Base-by-base conservation (phyloP, 2,797 vertebrate genomes). In the Tamandua tetradactyla region DNA sequence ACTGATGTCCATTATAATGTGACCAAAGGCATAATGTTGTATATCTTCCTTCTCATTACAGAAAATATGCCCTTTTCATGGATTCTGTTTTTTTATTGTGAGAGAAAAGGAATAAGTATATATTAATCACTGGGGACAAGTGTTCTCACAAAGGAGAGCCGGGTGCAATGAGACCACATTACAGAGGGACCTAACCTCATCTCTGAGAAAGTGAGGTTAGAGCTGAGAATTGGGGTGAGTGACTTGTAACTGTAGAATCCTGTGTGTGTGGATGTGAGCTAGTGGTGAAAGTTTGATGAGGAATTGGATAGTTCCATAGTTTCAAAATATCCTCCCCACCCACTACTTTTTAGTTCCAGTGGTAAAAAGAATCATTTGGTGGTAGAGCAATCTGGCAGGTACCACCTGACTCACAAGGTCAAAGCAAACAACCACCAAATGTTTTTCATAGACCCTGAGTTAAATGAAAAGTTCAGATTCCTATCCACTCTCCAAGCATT, bases 11-110 rank as follows among this genome's bases (percentile, higher is more conserved):
- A 92, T 90, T 64, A 94, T 79, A 94, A 97, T 74, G 23, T 72
- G 78, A 87, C 68, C 71, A 84, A 94, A 95, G 94, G 96, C 78
- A 91, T 80, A 81, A 85, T 94, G 89, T 9, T 47, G 4, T 40
- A 14, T 89, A 35, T 89, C 55, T 96, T 93, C 47, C 87, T 90
- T 89, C 52, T 90, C 52, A 55, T 90, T 85, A 91, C 87, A 27
- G 61, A 94, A 95, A 83, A 95, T 76, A 90, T 59, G n/a, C 18
- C 47, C 17, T 44, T 82, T 87, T 95, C 15, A 22, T 79, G 72
- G 25, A 68, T 74, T 91, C 35, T 49, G 69, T 83, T 55, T 89
- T 79, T 82, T 68, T 32, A 87, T 61, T 95, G 35, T 37, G 47
- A 94, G 80, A 61, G 57, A 59, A 91, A 93, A 89, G 72, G 44